phyloP scores from a whole-genome alignment of 2,797 vertebrate species.

The Tenualosa thibaudeaui region DNA sequence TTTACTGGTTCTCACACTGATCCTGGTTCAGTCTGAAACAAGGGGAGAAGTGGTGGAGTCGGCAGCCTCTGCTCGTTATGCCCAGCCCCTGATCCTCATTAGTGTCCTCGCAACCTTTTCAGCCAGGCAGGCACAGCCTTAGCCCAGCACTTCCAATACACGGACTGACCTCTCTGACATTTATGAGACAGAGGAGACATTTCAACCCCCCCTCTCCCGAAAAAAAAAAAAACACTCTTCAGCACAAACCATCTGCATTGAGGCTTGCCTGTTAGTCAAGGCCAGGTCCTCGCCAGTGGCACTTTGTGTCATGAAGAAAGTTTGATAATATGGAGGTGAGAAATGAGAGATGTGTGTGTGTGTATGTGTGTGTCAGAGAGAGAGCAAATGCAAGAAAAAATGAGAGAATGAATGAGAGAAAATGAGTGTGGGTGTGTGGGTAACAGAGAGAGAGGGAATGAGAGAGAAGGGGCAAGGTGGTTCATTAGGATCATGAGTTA shows the following conservation, averaged over 20 bases:
- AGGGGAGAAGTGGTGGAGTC: not conserved
- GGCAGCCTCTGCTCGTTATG: conserved; percentile 61
- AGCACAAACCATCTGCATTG: not conserved
- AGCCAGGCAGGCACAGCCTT: conserved; percentile 24
- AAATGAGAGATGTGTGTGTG: not conserved
- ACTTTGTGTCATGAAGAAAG: not conserved
- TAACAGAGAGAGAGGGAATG: not conserved
- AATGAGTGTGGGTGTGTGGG: not conserved
- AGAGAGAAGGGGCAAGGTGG: not conserved
- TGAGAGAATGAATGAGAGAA: not conserved
- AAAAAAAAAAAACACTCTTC: not conserved
- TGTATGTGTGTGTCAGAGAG: not conserved
- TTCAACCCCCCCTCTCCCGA: conserved; percentile 28
- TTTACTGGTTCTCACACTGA: not conserved
- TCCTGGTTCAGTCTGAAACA: not conserved
- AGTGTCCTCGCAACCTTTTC: conserved; percentile 69
- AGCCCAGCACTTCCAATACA: conserved; percentile 62
- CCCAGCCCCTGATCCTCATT: conserved; percentile 69
- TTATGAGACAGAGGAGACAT: conserved; percentile 46
- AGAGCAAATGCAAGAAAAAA: not conserved
- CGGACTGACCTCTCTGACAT: conserved; percentile 61
- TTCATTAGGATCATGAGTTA: not conserved
- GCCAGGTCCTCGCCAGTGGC: not conserved
- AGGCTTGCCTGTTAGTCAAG: not conserved
- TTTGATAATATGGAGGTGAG: not conserved